Conservation (phyloP, 1,140 invertebrate genomes). For the Drosophila arizonae region DNA sequence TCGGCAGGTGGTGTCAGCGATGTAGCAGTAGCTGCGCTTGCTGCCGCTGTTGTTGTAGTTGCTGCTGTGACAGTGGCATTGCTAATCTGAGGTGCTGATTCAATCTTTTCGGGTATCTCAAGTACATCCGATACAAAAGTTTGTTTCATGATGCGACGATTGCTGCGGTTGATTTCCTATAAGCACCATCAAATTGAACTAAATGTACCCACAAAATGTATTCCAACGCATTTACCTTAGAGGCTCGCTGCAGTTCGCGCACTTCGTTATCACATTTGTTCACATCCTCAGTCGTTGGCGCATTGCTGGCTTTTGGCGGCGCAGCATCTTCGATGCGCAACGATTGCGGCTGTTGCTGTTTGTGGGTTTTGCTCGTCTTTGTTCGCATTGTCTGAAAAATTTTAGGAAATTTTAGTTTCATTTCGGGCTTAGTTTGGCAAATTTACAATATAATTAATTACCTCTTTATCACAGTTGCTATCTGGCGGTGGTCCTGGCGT, state of each 20-base stretch:
- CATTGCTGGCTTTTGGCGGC: conserved; percentile 35
- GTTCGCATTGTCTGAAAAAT: conserved; percentile 59
- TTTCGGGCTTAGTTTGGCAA: background rate
- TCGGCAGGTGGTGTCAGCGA: conserved; percentile 45
- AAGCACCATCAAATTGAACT: background rate
- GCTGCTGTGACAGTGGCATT: conserved; percentile 48
- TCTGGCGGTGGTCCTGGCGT: conserved; percentile 42
- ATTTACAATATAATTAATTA: background rate
- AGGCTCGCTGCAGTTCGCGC: conserved; percentile 84
- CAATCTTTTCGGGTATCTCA: conserved; percentile 85
- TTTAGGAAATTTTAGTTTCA: background rate
- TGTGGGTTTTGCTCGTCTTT: conserved; percentile 48
- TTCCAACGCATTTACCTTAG: conserved; percentile 65
- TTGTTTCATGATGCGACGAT: conserved; percentile 85
- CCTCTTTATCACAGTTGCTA: conserved; percentile 68
- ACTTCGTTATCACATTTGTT: conserved; percentile 85
- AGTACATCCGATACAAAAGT: conserved; percentile 86
- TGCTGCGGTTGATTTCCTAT: conserved; percentile 85
- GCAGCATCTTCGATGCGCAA: conserved; percentile 78
- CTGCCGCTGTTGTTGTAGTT: conserved; percentile 46
- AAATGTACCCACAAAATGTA: no score
- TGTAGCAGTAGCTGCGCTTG: conserved; percentile 48
- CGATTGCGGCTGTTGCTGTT: conserved; percentile 29
- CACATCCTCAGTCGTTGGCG: conserved; percentile 50
- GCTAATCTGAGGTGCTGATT: conserved; percentile 80